phyloP scores from a whole-genome alignment of 1,140 invertebrate species.

The Archivesica marissinica region DNA sequence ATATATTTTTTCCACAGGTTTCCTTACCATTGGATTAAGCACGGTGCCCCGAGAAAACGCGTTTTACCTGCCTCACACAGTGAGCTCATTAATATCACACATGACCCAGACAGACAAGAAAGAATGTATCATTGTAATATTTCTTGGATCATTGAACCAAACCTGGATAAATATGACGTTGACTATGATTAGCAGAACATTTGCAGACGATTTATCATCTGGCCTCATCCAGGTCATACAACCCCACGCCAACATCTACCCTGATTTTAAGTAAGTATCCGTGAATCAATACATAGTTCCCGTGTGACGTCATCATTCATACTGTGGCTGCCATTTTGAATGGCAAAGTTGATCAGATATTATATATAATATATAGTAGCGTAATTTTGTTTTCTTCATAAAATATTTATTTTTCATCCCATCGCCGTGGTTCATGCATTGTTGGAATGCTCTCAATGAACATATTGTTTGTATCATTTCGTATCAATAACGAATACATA shows the following conservation, averaged over 20 bases:
- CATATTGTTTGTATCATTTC: too few species aligned
- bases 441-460: too few species aligned
- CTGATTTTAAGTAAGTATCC: slow-evolving; percentile 87
- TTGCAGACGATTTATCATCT: slow-evolving; percentile 88
- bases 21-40: slow-evolving; percentile 78
- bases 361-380: too few species aligned
- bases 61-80: slow-evolving; percentile 69
- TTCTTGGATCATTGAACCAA: slow-evolving; percentile 71
- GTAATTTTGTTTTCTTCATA: too few species aligned
- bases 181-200: slow-evolving; percentile 89
- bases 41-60: slow-evolving; percentile 68
- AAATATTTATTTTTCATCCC: too few species aligned
- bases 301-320: not conserved
- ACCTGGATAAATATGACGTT: slow-evolving; percentile 58
- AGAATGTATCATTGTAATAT: slow-evolving; percentile 72
- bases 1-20: slow-evolving; percentile 67
- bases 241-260: slow-evolving; percentile 92
- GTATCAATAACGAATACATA: too few species aligned
- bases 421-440: too few species aligned
- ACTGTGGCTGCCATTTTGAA: not conserved
- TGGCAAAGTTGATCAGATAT: too few species aligned
- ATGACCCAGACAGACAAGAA: slow-evolving; percentile 65
- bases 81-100: slow-evolving; percentile 69
- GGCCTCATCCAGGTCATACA: slow-evolving; percentile 95
- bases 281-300: not conserved